phyloP scores from a whole-genome alignment of 2,113 vertebrate genomes.

The Nicator chloris region DNA sequence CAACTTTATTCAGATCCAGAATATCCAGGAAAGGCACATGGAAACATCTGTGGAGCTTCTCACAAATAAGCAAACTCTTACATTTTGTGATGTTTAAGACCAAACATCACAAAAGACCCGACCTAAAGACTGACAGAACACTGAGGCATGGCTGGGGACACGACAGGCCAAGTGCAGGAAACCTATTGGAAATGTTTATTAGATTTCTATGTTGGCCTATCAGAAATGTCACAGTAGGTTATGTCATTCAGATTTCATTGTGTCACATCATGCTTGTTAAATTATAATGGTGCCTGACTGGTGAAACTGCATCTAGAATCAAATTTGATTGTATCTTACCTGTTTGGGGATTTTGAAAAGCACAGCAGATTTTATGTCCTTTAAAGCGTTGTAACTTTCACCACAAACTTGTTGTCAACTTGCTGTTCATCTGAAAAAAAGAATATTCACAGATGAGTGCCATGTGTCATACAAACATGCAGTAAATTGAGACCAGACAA shows the following conservation, averaged over 20 bases:
- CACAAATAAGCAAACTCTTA: not conserved
- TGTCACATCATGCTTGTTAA: not conserved
- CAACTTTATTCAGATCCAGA: not conserved
- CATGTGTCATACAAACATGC: not conserved
- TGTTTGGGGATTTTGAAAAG: conserved; percentile 41
- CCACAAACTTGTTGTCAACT: not conserved
- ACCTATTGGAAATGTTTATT: conserved; percentile 1
- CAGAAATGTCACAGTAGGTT: not conserved
- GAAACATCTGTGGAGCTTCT: not conserved
- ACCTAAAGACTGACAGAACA: not conserved
- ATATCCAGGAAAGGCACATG: not conserved
- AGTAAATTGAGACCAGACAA: not conserved
- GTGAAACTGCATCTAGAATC: not conserved
- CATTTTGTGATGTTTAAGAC: not conserved
- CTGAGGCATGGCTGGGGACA: not conserved
- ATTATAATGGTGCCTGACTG: conserved; percentile 30
- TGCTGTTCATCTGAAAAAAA: not conserved
- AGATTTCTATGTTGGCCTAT: not conserved
- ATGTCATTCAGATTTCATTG: conserved; percentile 37
- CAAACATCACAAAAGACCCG: not conserved
- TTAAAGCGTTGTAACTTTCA: not conserved
- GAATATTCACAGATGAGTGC: not conserved
- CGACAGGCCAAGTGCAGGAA: not conserved
- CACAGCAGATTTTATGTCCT: conserved; percentile 58
- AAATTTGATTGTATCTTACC: conserved; percentile 59